Conservation (phyloP, 30 jellyfish, hydroid and myxozoan genomes). For the Pelagia noctiluca region DNA sequence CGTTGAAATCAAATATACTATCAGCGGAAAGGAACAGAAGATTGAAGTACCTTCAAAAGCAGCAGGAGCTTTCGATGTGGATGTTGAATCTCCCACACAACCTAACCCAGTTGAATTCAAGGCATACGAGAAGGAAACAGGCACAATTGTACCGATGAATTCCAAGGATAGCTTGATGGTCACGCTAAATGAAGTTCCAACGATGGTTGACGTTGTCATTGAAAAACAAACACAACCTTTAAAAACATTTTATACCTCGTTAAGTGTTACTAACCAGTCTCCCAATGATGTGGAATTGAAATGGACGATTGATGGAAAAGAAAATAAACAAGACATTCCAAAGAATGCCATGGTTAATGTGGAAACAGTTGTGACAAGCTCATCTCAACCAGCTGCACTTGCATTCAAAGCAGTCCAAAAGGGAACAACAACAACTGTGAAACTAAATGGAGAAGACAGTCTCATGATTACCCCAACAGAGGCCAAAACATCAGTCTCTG, state of each 20-base stretch:
- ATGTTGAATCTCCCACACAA: conserved; percentile 6
- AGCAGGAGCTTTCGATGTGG: conserved; percentile 56
- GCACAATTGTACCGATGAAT: conserved; percentile 57
- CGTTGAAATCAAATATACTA: conserved; percentile 44
- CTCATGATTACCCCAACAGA: too few relatives aligned
- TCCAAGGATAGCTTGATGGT: conserved; percentile 42
- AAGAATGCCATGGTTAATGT: too few relatives aligned
- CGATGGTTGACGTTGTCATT: conserved; percentile 39
- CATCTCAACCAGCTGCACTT: too few relatives aligned
- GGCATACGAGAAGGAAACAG: conserved; percentile 81
- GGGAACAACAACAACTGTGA: too few relatives aligned
- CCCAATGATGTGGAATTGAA: conserved; percentile 34
- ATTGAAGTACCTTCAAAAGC: conserved; percentile 45
- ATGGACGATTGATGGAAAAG: conserved; percentile 27
- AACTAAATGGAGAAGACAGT: too few relatives aligned
- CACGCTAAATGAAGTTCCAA: conserved; percentile 69
- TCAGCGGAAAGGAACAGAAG: conserved; percentile 52
- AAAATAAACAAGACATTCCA: too few relatives aligned
- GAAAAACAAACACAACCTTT: conserved; percentile 59
- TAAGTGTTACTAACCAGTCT: conserved; percentile 75
- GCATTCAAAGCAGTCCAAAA: too few relatives aligned
- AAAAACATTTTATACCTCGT: conserved; percentile 64
- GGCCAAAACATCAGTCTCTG: too few relatives aligned
- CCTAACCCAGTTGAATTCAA: conserved; percentile 79
- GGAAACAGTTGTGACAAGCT: too few relatives aligned